Percentiles rank a stretch among this genome's conserved stretches.
phyloP scores from a whole-genome alignment of 2,888 invertebrate species.

The Mythimna pallens region DNA sequence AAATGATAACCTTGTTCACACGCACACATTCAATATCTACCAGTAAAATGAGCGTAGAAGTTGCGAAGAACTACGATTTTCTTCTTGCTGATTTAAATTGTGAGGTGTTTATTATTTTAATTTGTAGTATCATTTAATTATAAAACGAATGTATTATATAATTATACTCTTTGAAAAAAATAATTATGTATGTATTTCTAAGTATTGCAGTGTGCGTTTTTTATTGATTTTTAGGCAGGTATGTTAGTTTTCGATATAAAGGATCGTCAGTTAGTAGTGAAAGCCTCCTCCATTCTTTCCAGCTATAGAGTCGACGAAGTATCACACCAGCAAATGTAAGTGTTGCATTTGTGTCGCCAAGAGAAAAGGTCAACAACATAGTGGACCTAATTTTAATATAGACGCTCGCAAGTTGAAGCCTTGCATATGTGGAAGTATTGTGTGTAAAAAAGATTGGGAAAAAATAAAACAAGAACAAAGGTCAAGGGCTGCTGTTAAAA shows the following conservation, averaged over 20 bases:
- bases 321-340: conserved; percentile 18
- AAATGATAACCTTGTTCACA: background rate
- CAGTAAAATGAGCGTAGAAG: background rate
- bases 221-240: background rate
- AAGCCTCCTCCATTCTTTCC: conserved; percentile 6
- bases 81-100: background rate
- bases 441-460: conserved; percentile 42
- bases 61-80: background rate
- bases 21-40: background rate
- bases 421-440: conserved; percentile 48
- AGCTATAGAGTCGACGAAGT: background rate
- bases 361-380: background rate
- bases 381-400: background rate
- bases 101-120: background rate
- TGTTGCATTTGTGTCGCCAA: conserved; percentile 37
- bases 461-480: conserved; percentile 10
- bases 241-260: conserved; percentile 3
- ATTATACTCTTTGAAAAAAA: background rate
- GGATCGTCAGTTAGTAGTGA: conserved; percentile 10
- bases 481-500: background rate
- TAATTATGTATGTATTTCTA: background rate
- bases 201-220: background rate
- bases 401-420: conserved; percentile 15
- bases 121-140: background rate
- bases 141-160: background rate